Evolutionary conservation across 2,797 vertebrate genomes (phyloP).

Genomic region (Eulemur rubriventer): DNA sequence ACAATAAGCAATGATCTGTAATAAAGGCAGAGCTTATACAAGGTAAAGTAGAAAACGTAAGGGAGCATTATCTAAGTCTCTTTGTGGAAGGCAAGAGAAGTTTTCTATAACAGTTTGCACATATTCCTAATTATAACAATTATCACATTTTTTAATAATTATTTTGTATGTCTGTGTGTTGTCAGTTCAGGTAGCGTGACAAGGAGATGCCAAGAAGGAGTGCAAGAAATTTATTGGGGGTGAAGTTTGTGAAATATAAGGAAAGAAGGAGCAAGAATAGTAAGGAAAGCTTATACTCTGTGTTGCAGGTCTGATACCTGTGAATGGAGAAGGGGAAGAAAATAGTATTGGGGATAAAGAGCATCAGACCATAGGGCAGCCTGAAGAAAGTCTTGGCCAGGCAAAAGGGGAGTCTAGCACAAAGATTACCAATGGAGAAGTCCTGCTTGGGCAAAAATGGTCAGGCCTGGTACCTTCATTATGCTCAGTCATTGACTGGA

Average conservation of each 20-base stretch:
- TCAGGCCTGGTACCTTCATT: not conserved
- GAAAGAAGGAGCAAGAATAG: not conserved
- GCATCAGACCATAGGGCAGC: not conserved
- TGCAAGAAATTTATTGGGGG: not conserved
- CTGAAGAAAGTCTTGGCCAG: not conserved
- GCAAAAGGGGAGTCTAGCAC: not conserved
- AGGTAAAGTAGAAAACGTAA: not conserved
- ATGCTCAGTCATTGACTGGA: not conserved
- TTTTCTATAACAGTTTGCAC: not conserved
- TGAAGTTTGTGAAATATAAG: not conserved
- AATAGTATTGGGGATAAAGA: not conserved
- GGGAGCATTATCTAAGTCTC: not conserved
- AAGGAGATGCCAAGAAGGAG: not conserved
- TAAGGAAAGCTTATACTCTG: not conserved
- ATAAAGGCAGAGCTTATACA: not conserved
- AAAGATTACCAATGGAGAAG: not conserved
- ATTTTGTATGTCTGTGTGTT: not conserved
- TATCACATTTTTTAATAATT: not conserved
- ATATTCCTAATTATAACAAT: not conserved
- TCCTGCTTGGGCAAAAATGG: not conserved
- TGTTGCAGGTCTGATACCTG: fast-evolving
- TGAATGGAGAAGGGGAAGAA: not conserved
- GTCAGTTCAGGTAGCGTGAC: not conserved
- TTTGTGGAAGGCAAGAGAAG: not conserved
- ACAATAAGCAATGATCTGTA: not conserved